Conservation (phyloP, 2,888 invertebrate genomes). For the Xestia ashworthii region DNA sequence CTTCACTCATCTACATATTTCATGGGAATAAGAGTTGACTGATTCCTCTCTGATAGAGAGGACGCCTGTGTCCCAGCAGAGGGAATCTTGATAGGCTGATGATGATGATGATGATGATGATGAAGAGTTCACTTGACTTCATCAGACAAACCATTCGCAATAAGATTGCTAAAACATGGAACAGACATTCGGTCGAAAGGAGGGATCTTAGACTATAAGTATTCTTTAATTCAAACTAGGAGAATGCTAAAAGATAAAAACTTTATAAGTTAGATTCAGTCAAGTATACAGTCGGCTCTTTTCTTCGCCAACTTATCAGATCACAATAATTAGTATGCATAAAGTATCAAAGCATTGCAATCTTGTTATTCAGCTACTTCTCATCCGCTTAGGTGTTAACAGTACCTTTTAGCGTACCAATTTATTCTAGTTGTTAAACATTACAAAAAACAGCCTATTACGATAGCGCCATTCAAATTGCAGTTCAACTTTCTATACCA, state of each 20-base stretch:
- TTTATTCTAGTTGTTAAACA: slow-evolving; percentile 41
- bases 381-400: slow-evolving; percentile 50
- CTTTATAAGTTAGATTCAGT: background rate
- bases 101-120: too few species aligned
- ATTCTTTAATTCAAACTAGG: background rate
- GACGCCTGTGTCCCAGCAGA: too few species aligned
- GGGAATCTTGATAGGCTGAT: too few species aligned
- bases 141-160: background rate
- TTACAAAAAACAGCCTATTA: slow-evolving; percentile 38
- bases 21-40: background rate
- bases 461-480: slow-evolving; percentile 41
- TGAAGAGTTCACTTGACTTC: background rate
- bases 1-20: background rate
- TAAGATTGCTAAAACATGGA: background rate
- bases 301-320: slow-evolving; percentile 8
- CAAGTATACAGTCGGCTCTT: background rate
- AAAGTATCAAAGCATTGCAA: slow-evolving; percentile 27
- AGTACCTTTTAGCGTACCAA: slow-evolving; percentile 48
- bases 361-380: slow-evolving; percentile 41
- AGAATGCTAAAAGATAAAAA: background rate
- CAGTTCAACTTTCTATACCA: slow-evolving; percentile 42
- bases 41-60: too few species aligned
- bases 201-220: background rate
- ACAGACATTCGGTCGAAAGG: background rate
- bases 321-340: slow-evolving; percentile 23